Conservation (phyloP, 2,797 vertebrate species). For the Eurystomus glaucurus region DNA sequence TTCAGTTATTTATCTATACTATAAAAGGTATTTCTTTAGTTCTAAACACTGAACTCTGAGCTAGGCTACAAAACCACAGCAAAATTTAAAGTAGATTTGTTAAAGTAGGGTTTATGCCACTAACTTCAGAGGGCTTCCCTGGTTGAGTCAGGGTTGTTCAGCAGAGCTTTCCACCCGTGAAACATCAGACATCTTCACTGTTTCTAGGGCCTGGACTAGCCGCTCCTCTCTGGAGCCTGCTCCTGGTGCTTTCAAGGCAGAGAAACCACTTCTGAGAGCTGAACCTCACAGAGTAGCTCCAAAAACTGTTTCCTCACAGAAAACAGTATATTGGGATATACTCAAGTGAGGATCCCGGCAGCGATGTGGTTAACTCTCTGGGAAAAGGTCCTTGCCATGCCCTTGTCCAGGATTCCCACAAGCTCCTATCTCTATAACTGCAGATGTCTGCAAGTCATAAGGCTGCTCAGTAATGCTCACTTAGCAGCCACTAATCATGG, state of each 20-base stretch:
- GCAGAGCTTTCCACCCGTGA: background rate
- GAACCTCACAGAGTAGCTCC: accelerated
- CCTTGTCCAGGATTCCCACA: background rate
- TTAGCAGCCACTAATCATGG: background rate
- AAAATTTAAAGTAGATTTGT: background rate
- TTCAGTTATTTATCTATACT: background rate
- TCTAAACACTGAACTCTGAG: background rate
- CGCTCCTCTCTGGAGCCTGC: background rate
- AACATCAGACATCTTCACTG: background rate
- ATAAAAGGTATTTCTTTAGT: background rate
- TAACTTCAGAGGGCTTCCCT: background rate
- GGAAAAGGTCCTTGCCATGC: background rate
- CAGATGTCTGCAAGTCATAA: conserved; percentile 43
- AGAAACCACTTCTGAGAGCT: accelerated
- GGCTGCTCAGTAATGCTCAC: background rate
- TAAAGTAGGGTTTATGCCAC: background rate
- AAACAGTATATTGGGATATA: background rate
- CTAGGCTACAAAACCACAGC: background rate
- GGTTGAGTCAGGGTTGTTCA: background rate
- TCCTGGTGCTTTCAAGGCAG: background rate
- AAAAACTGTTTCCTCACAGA: background rate
- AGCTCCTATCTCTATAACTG: background rate
- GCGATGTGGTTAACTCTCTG: background rate
- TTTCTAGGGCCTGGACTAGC: background rate
- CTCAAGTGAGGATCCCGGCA: accelerated